These are phyloP conservation scores for Cochlearius cochlearius DNA, from an alignment of 2,113 vertebrate species.

Conservation along the genomic window DNA sequence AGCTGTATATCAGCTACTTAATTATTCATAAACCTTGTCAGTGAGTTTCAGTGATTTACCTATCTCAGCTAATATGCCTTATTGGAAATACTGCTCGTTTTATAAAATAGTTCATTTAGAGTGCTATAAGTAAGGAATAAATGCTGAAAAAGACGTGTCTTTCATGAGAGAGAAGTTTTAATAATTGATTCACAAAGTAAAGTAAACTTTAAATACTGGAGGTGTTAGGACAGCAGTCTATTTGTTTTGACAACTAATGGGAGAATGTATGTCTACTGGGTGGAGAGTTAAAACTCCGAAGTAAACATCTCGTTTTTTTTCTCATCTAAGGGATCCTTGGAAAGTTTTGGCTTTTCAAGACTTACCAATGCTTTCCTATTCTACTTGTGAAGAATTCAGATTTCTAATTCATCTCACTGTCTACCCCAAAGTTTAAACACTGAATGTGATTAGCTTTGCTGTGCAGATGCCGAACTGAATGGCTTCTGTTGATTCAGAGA, in stretches of 20 bases:
- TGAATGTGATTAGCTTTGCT: conserved; percentile 44
- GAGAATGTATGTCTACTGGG: not conserved
- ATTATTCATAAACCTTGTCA: conserved; percentile 33
- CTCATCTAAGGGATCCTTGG: not conserved
- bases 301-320: not conserved
- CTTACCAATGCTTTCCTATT: not conserved
- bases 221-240: not conserved
- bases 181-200: not conserved
- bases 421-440: not conserved
- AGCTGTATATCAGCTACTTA: conserved; percentile 13
- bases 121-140: not conserved
- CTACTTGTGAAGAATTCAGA: not conserved
- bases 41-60: not conserved
- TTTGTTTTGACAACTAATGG: not conserved
- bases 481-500: conserved; percentile 53
- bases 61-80: not conserved
- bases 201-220: not conserved
- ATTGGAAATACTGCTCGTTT: not conserved
- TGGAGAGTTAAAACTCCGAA: not conserved
- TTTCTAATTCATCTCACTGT: not conserved
- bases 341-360: not conserved
- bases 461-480: conserved; percentile 35
- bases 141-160: not conserved
- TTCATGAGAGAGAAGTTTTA: not conserved
- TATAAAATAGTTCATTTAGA: not conserved